Base-by-base conservation (phyloP, 1,140 invertebrate species). In the Carposina sasakii region DNA sequence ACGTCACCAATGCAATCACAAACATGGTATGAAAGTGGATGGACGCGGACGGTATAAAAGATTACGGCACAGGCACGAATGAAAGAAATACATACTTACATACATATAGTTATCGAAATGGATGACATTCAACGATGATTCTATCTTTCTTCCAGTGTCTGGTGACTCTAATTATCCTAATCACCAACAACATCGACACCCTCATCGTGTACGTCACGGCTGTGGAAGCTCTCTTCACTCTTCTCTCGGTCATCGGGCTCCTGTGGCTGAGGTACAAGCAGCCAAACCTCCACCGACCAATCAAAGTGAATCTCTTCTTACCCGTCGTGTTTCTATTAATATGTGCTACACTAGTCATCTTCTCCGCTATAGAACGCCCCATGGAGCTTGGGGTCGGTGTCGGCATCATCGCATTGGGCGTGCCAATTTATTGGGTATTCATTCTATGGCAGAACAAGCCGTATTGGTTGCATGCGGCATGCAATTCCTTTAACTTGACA, bases 121-220 rank as follows among this genome's bases (percentile, higher is more conserved):
- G 30, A 33, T 40, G 10, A 26, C 24, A 40, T 33, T 48, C 13
- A 48, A 43, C 20, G 20, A 9, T 39, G n/a, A 16, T 34, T 54
- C 52, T 55, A 60, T 67, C 68, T 73, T 67, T 71, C 50, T 90
- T 91, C 13, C 85, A 94, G 92, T 93, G 92, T 61, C 62, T 92
- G 45, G 87, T 97, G 34, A 96, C 96, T 0, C 72, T 98, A 21
- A 70, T 91, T 8, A 89, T 97, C 62, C 82, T 98, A n/a, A 87
- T 92, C 57, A 93, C 92, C 20, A 90, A 91, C 65, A 92, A 98
- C 76, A 91, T 97, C n/a, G 96, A 96, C 77, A 88, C 90, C 2
- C 88, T 99, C 13, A 98, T 99, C 53, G 96, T 97, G 73, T 98
- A 97, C 77, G 92, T 96, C 17, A 94, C 93, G 40, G 97, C 97